These are phyloP conservation scores for Colossoma macropomum DNA, from an alignment of 2,113 vertebrate species.

Conservation along the genomic window DNA sequence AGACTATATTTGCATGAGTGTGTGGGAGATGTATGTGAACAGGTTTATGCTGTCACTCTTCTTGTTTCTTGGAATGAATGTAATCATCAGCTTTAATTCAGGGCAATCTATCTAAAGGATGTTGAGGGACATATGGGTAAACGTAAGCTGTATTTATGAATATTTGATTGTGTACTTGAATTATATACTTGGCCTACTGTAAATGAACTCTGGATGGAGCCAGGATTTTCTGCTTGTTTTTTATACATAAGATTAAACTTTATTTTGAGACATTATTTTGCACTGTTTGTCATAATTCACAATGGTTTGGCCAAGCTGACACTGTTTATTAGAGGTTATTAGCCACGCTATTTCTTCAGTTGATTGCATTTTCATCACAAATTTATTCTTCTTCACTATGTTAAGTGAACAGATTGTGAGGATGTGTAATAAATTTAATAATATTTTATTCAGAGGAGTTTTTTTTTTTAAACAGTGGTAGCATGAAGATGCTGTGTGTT, in stretches of 20 bases:
- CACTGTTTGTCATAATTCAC: not conserved
- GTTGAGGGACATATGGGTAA: constrained; percentile 62
- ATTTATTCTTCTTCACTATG: too few species aligned
- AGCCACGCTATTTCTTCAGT: not conserved
- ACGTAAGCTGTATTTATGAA: constrained; percentile 38
- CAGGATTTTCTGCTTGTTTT: constrained; percentile 55
- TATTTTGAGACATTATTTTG: constrained; percentile 56
- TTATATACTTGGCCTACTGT: constrained; percentile 38
- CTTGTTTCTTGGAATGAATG: not conserved
- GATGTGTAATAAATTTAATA: too few species aligned
- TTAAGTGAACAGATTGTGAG: too few species aligned
- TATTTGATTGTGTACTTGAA: constrained; percentile 69
- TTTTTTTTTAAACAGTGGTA: too few species aligned
- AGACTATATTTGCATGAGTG: not conserved
- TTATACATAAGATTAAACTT: constrained; percentile 60
- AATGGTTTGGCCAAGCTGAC: not conserved
- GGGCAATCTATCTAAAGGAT: constrained; percentile 58
- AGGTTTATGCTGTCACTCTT: not conserved
- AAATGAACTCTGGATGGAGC: constrained; percentile 32
- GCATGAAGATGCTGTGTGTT: too few species aligned
- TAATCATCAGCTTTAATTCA: not conserved
- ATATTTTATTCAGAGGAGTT: too few species aligned
- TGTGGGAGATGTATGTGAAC: not conserved
- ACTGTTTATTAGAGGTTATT: not conserved
- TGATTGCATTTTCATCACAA: too few species aligned